Evolutionary conservation across 2,888 invertebrate species (phyloP).

Genomic region (Sepioteuthis lessoniana): DNA sequence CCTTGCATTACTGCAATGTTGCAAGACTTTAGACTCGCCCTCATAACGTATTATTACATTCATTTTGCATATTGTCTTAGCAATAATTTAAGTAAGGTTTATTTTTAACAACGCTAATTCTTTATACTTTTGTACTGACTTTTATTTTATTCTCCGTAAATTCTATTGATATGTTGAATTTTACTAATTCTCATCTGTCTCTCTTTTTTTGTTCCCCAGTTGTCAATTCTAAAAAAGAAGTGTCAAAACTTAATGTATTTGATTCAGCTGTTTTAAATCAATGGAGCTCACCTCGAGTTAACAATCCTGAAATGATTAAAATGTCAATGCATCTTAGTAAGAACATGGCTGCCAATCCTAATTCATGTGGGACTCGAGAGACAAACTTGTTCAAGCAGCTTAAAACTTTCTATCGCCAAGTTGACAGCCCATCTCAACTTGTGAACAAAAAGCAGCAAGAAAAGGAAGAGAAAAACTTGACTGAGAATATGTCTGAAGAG

Average conservation of each 20-base stretch:
- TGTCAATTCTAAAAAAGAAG: background rate
- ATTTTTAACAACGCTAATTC: too few relatives aligned
- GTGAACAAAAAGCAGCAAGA: background rate
- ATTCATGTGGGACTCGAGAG: background rate
- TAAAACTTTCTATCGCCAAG: slow-evolving; percentile 41
- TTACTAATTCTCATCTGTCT: background rate
- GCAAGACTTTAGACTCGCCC: too few relatives aligned
- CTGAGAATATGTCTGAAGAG: background rate
- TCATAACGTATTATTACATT: too few relatives aligned
- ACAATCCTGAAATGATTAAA: slow-evolving; percentile 39
- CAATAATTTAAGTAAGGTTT: too few relatives aligned
- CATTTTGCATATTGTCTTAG: too few relatives aligned
- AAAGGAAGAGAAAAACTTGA: background rate
- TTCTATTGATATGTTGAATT: background rate
- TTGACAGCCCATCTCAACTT: slow-evolving; percentile 37
- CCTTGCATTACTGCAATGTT: too few relatives aligned
- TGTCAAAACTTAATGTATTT: background rate
- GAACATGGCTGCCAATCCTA: too few relatives aligned
- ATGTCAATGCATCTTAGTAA: background rate
- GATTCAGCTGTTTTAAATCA: background rate
- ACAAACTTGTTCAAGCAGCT: slow-evolving; percentile 41
- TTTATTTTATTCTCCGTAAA: background rate
- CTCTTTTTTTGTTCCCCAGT: background rate
- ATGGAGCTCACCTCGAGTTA: background rate
- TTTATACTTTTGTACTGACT: too few relatives aligned